Conservation (phyloP, 2,113 vertebrate species). For the Chrysemys picta region DNA sequence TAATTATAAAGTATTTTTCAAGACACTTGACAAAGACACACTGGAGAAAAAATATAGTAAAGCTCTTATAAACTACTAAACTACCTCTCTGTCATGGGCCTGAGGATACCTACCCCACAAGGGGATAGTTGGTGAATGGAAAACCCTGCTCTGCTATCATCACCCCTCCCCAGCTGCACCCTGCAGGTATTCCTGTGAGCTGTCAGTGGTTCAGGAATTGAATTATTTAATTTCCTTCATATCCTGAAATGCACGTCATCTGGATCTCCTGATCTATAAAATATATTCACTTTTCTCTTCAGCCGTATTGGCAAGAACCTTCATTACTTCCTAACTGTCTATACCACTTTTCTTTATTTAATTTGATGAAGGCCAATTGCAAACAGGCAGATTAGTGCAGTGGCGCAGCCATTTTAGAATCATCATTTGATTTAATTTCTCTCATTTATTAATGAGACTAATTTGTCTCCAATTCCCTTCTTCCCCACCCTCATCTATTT, state of each 20-base stretch:
- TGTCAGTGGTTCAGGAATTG: accelerated
- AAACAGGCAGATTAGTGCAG: background rate
- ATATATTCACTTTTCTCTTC: background rate
- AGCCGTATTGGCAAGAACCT: accelerated
- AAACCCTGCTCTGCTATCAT: background rate
- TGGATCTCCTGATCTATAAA: background rate
- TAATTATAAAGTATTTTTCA: background rate
- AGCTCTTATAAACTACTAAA: background rate
- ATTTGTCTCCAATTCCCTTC: background rate
- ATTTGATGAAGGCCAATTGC: background rate
- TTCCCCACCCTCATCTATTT: background rate
- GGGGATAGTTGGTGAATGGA: background rate
- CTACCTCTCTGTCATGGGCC: background rate
- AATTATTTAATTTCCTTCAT: background rate
- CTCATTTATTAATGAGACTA: background rate
- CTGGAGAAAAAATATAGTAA: background rate
- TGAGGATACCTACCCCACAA: background rate
- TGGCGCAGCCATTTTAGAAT: accelerated
- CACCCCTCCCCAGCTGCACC: background rate
- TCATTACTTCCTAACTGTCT: background rate
- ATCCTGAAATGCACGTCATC: accelerated
- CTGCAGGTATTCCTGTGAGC: background rate
- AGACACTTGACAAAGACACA: background rate
- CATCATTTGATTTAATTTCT: background rate
- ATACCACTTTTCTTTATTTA: background rate